These are phyloP conservation scores for Agrypnus murinus DNA, from an alignment of 2,888 invertebrate genomes.

Conservation along the genomic window DNA sequence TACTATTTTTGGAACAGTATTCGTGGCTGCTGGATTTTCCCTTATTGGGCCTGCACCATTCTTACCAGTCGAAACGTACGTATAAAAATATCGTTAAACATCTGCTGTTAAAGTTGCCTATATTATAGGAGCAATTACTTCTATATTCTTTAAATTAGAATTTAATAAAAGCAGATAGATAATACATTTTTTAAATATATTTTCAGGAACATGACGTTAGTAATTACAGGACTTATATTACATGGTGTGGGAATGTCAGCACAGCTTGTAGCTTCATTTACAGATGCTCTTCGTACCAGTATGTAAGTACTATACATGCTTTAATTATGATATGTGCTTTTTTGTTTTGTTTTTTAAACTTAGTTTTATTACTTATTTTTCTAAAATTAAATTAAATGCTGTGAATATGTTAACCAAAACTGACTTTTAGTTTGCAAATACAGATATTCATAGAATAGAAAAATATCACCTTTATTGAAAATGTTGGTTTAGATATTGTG, in stretches of 20 bases:
- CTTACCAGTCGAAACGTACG: conserved; percentile 78
- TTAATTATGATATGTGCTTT: too few species aligned
- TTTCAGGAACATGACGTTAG: conserved; percentile 78
- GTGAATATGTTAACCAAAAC: too few species aligned
- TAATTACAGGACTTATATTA: conserved; percentile 81
- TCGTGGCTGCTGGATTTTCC: conserved; percentile 81
- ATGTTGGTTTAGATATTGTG: too few species aligned
- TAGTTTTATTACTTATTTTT: too few species aligned
- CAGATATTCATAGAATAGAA: too few species aligned
- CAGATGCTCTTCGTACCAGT: conserved; percentile 86
- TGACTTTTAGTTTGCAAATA: too few species aligned
- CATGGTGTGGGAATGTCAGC: conserved; percentile 91
- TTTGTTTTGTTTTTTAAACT: too few species aligned
- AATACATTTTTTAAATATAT: not conserved
- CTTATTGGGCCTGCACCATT: conserved; percentile 89
- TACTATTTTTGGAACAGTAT: conserved; percentile 79
- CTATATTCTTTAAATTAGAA: too few species aligned
- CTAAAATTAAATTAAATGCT: too few species aligned
- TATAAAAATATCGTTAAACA: conserved; percentile 26
- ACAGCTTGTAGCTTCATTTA: conserved; percentile 89
- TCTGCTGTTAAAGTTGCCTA: not conserved
- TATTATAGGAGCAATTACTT: not conserved
- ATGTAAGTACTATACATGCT: conserved; percentile 82
- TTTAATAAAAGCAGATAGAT: not conserved
- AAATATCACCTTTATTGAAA: too few species aligned